These are phyloP conservation scores for Dasyprocta punctata DNA, from an alignment of 2,113 vertebrate genomes.

Conservation along the genomic window DNA sequence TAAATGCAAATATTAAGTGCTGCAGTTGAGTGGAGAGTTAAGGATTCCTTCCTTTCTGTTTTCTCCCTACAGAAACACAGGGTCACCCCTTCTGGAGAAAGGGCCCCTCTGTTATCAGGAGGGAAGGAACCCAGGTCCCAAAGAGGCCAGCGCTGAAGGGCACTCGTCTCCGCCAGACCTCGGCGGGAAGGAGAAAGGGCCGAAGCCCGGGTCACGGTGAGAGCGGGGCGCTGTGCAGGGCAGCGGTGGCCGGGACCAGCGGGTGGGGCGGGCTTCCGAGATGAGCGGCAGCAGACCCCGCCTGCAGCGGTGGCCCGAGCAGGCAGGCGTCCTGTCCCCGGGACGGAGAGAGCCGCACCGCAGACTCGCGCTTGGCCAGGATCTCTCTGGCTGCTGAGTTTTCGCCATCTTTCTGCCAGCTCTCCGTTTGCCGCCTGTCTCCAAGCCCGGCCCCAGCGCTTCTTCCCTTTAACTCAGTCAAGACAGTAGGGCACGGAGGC, in stretches of 20 bases:
- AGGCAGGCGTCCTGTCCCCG: not conserved
- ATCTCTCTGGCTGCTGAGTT: not conserved
- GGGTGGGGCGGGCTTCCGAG: not conserved
- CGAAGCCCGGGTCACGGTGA: not conserved
- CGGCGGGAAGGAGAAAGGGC: not conserved
- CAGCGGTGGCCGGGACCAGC: not conserved
- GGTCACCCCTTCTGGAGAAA: not conserved
- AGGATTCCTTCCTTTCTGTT: not conserved
- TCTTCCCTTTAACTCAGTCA: not conserved
- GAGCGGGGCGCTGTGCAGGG: not conserved
- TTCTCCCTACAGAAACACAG: conserved; percentile 35
- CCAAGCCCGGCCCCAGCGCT: not conserved
- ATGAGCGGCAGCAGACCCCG: not conserved
- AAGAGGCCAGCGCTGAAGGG: not conserved
- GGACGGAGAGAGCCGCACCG: not conserved
- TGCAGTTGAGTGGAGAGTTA: conserved; percentile 27
- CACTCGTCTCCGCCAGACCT: not conserved
- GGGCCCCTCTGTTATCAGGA: not conserved
- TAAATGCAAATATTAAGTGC: conserved; percentile 12
- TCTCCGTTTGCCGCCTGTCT: not conserved
- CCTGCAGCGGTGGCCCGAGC: too few relatives aligned
- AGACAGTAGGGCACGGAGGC: not conserved
- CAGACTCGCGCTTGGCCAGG: not conserved
- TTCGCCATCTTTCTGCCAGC: not conserved
- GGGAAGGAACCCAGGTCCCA: not conserved